These are phyloP conservation scores for Epinotia bilunana DNA, from an alignment of 2,888 invertebrate genomes.

Conservation along the genomic window DNA sequence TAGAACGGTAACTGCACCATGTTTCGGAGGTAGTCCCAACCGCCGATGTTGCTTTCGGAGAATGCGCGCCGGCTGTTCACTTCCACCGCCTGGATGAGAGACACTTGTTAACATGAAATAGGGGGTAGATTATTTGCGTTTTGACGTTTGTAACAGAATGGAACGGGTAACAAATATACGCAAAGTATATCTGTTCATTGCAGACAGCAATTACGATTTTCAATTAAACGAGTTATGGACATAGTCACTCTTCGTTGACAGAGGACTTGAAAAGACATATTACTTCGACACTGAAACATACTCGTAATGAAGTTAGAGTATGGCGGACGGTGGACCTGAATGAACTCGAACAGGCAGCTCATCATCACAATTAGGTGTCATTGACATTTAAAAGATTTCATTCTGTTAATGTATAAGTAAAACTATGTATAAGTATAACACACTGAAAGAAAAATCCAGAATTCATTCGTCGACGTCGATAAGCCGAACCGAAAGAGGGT, in stretches of 20 bases:
- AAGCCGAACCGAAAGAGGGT: neutral
- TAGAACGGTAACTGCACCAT: constrained; percentile 99
- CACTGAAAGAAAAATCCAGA: neutral
- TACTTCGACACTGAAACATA: neutral
- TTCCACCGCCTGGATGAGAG: constrained; percentile 90
- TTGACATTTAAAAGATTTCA: neutral
- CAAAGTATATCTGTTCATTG: neutral
- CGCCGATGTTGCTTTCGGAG: constrained; percentile 96
- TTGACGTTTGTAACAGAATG: neutral
- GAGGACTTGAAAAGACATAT: neutral
- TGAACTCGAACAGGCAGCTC: neutral
- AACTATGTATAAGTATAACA: neutral
- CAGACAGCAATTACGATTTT: neutral
- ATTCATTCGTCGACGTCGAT: neutral
- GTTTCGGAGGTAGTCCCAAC: constrained; percentile 97
- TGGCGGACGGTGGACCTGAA: neutral
- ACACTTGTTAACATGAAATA: neutral
- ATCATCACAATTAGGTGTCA: neutral
- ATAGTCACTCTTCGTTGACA: neutral
- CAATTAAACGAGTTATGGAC: neutral
- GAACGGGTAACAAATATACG: neutral
- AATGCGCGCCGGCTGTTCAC: constrained; percentile 94
- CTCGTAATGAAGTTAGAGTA: neutral
- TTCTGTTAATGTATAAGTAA: no score
- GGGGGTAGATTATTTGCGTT: no score